A percentile compares a stretch with the other conserved stretches of the same genome.
phyloP scores from a whole-genome alignment of 2,113 vertebrate species.

The Probosciger aterrimus region DNA sequence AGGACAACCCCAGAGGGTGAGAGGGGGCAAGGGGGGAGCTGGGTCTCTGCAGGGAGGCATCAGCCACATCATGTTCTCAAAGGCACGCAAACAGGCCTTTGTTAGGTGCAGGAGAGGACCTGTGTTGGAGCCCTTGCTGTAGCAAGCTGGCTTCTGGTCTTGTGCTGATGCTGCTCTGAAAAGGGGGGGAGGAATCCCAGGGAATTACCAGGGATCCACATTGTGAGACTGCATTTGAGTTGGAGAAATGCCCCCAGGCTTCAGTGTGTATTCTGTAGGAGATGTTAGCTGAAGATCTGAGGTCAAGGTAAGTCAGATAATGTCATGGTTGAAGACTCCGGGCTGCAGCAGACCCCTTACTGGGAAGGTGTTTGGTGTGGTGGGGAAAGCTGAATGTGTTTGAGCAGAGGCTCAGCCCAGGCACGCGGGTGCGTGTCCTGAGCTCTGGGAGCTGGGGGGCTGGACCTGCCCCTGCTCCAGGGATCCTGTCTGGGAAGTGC shows the following conservation, averaged over 20 bases:
- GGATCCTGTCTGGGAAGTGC: fast-evolving
- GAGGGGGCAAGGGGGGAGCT: background rate
- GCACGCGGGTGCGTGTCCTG: fast-evolving
- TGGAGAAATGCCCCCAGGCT: constrained; percentile 31
- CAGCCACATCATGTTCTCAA: background rate
- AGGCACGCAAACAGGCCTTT: background rate
- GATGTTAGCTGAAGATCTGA: constrained; percentile 53
- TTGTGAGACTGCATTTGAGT: background rate
- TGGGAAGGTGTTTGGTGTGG: constrained; percentile 21
- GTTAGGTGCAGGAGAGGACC: background rate
- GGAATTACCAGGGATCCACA: background rate
- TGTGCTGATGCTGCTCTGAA: background rate
- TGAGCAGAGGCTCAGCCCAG: background rate
- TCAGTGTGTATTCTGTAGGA: constrained; percentile 26
- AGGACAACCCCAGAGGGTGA: background rate
- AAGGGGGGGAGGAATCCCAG: background rate
- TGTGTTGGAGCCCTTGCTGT: background rate
- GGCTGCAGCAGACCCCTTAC: constrained; percentile 7
- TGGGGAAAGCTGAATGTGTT: background rate
- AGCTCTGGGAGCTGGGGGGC: background rate
- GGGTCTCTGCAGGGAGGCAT: background rate
- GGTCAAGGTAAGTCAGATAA: constrained; percentile 59
- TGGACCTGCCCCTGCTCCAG: background rate
- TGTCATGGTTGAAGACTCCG: constrained; percentile 65
- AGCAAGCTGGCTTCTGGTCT: background rate